These are phyloP conservation scores for Macrotus californicus DNA, from an alignment of 2,113 vertebrate species.

Conservation along the genomic window DNA sequence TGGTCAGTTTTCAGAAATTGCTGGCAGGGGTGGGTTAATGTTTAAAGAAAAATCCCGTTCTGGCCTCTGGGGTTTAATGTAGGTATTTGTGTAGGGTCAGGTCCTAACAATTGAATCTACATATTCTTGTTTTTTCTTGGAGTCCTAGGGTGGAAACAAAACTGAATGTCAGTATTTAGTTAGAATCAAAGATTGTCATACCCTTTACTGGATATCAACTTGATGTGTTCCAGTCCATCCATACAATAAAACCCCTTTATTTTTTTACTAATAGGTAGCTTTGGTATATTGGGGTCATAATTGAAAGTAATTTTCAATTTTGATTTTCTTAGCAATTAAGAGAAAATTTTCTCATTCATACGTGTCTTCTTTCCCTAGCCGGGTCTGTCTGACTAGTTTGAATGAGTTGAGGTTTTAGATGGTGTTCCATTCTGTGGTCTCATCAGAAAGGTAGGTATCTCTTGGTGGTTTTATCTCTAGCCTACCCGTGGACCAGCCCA, in stretches of 20 bases:
- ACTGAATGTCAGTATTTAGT: conserved; percentile 5
- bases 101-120: conserved; percentile 15
- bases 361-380: too few species aligned
- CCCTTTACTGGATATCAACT: neutral
- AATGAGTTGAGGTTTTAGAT: neutral
- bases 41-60: conserved; percentile 38
- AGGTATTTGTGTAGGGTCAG: conserved; percentile 33
- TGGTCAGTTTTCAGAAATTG: conserved; percentile 30
- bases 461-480: neutral
- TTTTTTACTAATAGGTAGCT: neutral
- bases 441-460: neutral
- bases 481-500: neutral
- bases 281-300: neutral
- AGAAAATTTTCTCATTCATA: neutral
- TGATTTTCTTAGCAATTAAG: neutral
- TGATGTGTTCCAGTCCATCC: neutral
- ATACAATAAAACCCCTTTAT: neutral
- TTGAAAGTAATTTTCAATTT: neutral
- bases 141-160: neutral
- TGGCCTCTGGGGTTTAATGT: neutral
- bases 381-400: neutral
- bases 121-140: conserved; percentile 43
- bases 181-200: neutral
- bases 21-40: conserved; percentile 10
- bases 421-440: neutral